Evolutionary conservation across 2,113 vertebrate species (phyloP).

Genomic region (Climacteris rufus): DNA sequence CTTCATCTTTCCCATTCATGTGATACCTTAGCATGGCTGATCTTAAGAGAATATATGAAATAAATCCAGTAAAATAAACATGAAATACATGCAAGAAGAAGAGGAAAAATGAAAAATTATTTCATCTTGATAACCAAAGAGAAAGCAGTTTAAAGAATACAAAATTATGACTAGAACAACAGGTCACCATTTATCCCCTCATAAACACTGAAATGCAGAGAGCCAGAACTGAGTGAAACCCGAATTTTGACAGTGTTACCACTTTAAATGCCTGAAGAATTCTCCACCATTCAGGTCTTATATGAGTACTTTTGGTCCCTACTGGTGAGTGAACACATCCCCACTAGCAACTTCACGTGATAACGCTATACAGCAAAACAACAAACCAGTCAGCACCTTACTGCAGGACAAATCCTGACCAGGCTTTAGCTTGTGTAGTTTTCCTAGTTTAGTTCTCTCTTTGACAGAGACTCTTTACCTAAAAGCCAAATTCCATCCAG

Average conservation of each 20-base stretch:
- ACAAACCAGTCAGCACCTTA: not conserved
- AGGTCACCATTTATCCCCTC: not conserved
- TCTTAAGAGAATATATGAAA: not conserved
- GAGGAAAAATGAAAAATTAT: not conserved
- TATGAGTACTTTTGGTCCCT: not conserved
- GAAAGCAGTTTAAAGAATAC: not conserved
- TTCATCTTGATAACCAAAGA: not conserved
- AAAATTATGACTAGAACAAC: not conserved
- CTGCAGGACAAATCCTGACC: not conserved
- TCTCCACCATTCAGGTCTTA: not conserved
- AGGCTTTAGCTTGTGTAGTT: not conserved
- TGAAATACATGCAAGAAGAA: not conserved
- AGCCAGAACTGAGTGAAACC: not conserved
- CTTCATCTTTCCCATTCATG: not conserved
- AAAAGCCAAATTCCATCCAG: not conserved
- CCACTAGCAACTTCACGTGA: not conserved
- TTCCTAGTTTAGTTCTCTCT: not conserved
- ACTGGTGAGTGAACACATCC: not conserved
- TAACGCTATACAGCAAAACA: not conserved
- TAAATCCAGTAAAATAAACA: not conserved
- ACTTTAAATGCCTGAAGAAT: not conserved
- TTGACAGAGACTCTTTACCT: not conserved
- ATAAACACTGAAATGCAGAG: not conserved
- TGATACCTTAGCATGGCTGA: not conserved
- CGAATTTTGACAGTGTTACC: not conserved